Evolutionary conservation across 2,888 invertebrate genomes (phyloP), one percentile per base, ranked within the genome.

Genomic region (Leptopterna dolabrata): DNA sequence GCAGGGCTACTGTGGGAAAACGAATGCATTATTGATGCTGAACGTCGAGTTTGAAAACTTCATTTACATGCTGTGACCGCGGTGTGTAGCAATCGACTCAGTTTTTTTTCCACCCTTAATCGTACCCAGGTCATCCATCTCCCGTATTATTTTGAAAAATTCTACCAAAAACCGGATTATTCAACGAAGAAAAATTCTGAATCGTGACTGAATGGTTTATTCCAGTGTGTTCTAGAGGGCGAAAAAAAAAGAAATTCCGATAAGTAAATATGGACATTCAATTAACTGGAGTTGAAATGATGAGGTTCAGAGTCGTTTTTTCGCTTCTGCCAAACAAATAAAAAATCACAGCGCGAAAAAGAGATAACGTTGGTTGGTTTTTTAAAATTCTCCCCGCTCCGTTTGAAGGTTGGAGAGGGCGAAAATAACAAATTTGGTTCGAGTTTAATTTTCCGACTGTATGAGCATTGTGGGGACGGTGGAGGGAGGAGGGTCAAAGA

Each of bases 231-330:
- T 19, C 30, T 36, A n/a, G n/a, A n/a, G n/a, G n/a, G n/a, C n/a
- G n/a, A 16, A 9, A 45, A 78, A 78, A 78, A 45, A 24, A 24
- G 24, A 45, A 78, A 45, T 78, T 29, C 43, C 55, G 41, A 63
- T 81, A 36, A 55, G 55, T 55, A 81, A 81, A 81, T 81, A 81
- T 30, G 55, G 81, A 81, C 81, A 16, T 81, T 81, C 51, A 81
- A 81, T 81, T 55, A 55, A 55, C 55, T 81, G 51, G 30, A 30
- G 16, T 78, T 76, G 24, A 45, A 14, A 43, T 30, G 71, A 27
- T 14, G 30, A 71, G 16, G 30, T 71, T 11, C 27, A 16, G 1
- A 14, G 36, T 41, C 73, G n/a, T 73, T 73, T 73, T 73, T 73
- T 30, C 36, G n/a, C 36, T 41, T 41, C 41, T 41, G 73, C 36